Percentiles rank a stretch among this genome's conserved stretches.
phyloP scores from a whole-genome alignment of 2,888 invertebrate species.

The Acleris holmiana region DNA sequence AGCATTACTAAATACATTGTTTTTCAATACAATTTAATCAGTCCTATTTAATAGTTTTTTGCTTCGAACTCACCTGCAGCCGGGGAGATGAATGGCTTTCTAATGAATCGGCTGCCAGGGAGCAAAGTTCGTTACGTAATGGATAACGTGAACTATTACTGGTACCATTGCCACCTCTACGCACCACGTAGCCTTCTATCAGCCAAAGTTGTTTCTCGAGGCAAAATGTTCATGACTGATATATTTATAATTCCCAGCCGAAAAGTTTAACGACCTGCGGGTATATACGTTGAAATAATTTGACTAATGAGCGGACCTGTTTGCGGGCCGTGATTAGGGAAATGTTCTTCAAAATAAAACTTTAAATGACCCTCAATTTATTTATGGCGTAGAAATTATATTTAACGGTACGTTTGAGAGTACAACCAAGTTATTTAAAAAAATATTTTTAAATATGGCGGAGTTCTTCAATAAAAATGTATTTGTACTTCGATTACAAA shows the following conservation, averaged over 20 bases:
- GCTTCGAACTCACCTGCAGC: slow-evolving; percentile 41
- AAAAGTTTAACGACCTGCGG: slow-evolving; percentile 35
- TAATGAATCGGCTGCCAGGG: slow-evolving; percentile 67
- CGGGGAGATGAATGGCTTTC: slow-evolving; percentile 69
- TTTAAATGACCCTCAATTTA: slow-evolving; percentile 28
- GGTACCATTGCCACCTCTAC: slow-evolving; percentile 26
- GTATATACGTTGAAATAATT: slow-evolving; percentile 36
- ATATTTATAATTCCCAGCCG: slow-evolving; percentile 36
- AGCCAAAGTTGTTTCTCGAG: slow-evolving; percentile 28
- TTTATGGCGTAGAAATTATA: slow-evolving; percentile 24
- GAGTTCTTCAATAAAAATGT: too few relatives aligned
- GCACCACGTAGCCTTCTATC: slow-evolving; percentile 1
- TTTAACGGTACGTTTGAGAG: slow-evolving; percentile 2
- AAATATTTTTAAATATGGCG: neutral
- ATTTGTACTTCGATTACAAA: too few relatives aligned
- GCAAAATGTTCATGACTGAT: slow-evolving; percentile 29
- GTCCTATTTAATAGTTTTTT: too few relatives aligned
- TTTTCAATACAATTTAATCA: too few relatives aligned
- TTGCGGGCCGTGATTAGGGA: slow-evolving; percentile 33
- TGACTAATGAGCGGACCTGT: slow-evolving; percentile 36
- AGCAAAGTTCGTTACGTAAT: slow-evolving; percentile 72
- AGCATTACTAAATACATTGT: too few relatives aligned
- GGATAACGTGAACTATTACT: slow-evolving; percentile 51
- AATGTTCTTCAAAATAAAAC: slow-evolving; percentile 32
- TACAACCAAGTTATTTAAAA: neutral